Evolutionary conservation across 2,888 invertebrate genomes (phyloP), one percentile per base, ranked within the genome.

Genomic region (Arge pagana): DNA sequence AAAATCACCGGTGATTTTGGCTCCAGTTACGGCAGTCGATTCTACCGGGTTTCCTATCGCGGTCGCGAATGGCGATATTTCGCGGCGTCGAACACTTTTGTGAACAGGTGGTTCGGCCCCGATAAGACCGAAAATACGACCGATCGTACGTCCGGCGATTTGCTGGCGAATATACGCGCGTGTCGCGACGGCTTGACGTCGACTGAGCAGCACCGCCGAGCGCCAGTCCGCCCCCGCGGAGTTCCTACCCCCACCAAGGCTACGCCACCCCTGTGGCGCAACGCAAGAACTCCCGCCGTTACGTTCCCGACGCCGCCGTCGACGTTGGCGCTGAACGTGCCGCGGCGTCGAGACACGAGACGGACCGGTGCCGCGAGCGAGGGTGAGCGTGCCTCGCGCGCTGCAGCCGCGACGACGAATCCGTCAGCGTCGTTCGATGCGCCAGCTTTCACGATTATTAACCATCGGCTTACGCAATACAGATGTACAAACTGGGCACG

Each of bases 131-230:
- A 45, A 42, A n/a, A n/a, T n/a, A n/a, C n/a, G n/a, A n/a, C n/a
- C n/a, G n/a, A n/a, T n/a, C n/a, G n/a, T n/a, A 35, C 33, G 33
- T 45, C 33, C 35, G 8, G 35, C 33, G 45, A 45, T 45, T 45
- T 52, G 55, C 53, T 54, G 56, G 53, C 53, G 55, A 51, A 56
- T 61, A 64, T 59, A 70, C 68, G 64, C 64, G 67, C 65, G 65
- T 71, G 69, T 69, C 72, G 67, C 73, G 74, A 72, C 75, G 72
- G 72, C 69, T 67, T 70, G 68, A 73, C 74, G 74, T 73, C 74
- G 75, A 75, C 75, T 75, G 71, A 73, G 63, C 70, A 60, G 61
- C 62, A 61, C 62, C 64, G 63, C 63, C 67, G 37, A 43, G 52
- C 63, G 61, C 64, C 66, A 61, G 66, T 66, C 65, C 68, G 66